Percentiles rank a stretch among this genome's conserved stretches.
Conservation (phyloP, 2,113 vertebrate species). For the Monarcha castaneiventris region DNA sequence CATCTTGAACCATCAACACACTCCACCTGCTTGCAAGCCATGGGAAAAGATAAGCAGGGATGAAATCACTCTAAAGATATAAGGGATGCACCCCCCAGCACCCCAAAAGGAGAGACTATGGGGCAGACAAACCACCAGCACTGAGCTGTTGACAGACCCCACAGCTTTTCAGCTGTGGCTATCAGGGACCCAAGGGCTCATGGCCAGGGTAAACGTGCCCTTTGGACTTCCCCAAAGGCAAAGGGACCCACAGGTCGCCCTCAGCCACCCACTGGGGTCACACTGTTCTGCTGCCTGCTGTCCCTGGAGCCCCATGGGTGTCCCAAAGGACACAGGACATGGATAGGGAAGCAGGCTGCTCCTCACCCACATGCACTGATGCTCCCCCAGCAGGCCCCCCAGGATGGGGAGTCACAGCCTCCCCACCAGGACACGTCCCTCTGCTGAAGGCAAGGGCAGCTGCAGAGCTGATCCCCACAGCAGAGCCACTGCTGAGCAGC, state of each 20-base stretch:
- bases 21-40: background rate
- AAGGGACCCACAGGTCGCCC: background rate
- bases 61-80: background rate
- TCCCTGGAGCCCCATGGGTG: accelerated
- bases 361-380: background rate
- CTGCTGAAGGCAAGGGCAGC: background rate
- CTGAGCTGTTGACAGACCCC: background rate
- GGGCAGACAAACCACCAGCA: background rate
- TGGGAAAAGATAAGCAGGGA: background rate
- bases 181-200: accelerated
- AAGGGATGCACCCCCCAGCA: background rate
- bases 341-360: background rate
- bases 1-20: constrained; percentile 23
- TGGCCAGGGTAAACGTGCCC: accelerated
- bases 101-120: background rate
- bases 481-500: background rate
- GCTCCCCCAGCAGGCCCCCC: accelerated
- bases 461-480: accelerated
- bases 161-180: background rate
- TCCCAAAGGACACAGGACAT: background rate
- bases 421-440: background rate
- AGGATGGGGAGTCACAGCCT: background rate
- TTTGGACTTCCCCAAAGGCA: background rate
- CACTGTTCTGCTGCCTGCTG: background rate
- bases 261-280: background rate